Evolutionary conservation across 2,113 vertebrate genomes (phyloP), one percentile per base, ranked within the genome.

Genomic region (Mastomys coucha): DNA sequence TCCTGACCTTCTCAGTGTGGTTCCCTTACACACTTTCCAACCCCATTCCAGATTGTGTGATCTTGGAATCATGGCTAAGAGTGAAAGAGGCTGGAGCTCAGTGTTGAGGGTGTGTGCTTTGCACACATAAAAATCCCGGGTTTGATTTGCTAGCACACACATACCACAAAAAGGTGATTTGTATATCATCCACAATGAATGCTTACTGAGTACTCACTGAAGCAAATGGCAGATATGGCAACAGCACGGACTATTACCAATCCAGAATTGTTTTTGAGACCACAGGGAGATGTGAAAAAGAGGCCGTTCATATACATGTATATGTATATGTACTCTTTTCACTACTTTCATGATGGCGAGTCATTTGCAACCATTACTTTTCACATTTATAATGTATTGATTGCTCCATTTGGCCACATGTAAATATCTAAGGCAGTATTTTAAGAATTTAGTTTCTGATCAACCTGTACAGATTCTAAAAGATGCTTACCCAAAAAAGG

Each of bases 251-350:
- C 20, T 51, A 9, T 58, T 76, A 82, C 31, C 87, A 75, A 72
- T 56, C 53, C 19, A 92, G 87, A 94, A 95, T 36, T 31, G 76
- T 82, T 92, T 96, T 93, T 63, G 91, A 91, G 51, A 76, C 58
- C 53, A 82, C 11, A 60, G 7, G 53, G 33, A 85, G 20, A 86
- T n/a, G 26, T 87, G 31, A 77, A 88, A 92, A 93, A 88, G 39
- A 56, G 88, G 26, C 7, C 16, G 6, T 49, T 42, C 42, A 86
- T 63, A 69, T 7, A 73, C 20, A 20, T 73, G 19, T 8, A n/a
- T 36, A 7, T 14, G 33, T n/a, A 7, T 76, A 0, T 76, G 7
- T 24, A 36, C 77, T 39, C n/a, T 58, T 81, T 53, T n/a, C 45
- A 91, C 42, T 87, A 77, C 63, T 89, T 95, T 88, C 72, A 67